phyloP scores from a whole-genome alignment of 1,140 invertebrate genomes.

The Neuroterus valhalla region DNA sequence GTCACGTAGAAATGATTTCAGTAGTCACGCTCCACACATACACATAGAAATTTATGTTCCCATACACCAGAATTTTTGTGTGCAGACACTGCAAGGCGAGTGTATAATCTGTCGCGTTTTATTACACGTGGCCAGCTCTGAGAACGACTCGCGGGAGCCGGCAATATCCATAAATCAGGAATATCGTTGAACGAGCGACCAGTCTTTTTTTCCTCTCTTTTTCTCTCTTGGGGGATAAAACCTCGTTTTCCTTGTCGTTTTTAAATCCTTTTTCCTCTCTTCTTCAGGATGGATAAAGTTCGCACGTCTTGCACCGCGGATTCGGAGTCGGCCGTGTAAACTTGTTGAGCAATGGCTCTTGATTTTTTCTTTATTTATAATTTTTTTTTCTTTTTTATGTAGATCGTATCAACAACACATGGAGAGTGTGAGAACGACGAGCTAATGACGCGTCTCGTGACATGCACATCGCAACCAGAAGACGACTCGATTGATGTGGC shows the following conservation, averaged over 20 bases:
- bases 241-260: constrained; percentile 43
- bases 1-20: constrained; percentile 54
- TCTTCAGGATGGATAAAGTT: background rate
- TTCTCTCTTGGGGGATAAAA: constrained; percentile 19
- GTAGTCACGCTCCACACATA: constrained; percentile 36
- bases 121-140: constrained; percentile 56
- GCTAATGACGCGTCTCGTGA: constrained; percentile 54
- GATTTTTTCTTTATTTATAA: constrained; percentile 52
- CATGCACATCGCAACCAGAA: constrained; percentile 4
- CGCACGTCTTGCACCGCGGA: constrained; percentile 8
- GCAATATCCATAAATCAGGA: constrained; percentile 66
- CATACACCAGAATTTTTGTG: background rate
- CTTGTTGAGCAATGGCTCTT: constrained; percentile 65
- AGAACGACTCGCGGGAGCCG: constrained; percentile 48
- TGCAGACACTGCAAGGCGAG: constrained; percentile 36
- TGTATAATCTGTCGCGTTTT: constrained; percentile 56
- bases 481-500: background rate
- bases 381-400: constrained; percentile 45
- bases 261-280: constrained; percentile 39
- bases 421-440: constrained; percentile 70
- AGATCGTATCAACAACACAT: constrained; percentile 62
- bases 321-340: constrained; percentile 50
- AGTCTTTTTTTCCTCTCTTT: constrained; percentile 16
- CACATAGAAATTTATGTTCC: constrained; percentile 33
- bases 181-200: constrained; percentile 57